Evolutionary conservation across 2,888 invertebrate genomes (phyloP), one percentile per base, ranked within the genome.

Genomic region (Proisotoma minuta): DNA sequence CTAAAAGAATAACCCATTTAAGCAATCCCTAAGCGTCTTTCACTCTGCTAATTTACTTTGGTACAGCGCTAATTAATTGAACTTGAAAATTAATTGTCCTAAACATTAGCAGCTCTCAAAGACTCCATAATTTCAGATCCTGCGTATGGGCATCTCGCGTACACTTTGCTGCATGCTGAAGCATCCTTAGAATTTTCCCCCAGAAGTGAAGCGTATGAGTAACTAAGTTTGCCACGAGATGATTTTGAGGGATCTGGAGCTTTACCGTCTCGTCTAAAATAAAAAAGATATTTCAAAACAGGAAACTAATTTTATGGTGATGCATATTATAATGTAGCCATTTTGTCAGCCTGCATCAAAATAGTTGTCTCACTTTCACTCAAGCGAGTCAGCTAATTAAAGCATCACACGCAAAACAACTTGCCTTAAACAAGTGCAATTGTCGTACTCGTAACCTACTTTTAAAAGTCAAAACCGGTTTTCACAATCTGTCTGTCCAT

Each of bases 181-280:
- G 51, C 39, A 34, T 68, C 69, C 54, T 65, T 66, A 4, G 72
- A 68, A 34, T 65, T 66, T 23, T 65, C 49, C 26, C 72, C 72
- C 12, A 72, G 61, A 22, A 70, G 50, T 18, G 68, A 63, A 47
- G 72, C 72, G 26, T 72, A 72, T 18, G 62, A 60, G 62, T 72
- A 72, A 22, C 61, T 60, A 28, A 72, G 54, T 53, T 72, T 72
- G 12, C 66, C 72, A 47, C 66, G 66, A 22, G 70, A 66, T 2
- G 68, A 60, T 52, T 69, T 70, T 23, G 52, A 52, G 10, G 70
- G 63, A 60, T 67, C 58, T 43, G 70, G 72, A 4, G 66, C 68
- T 51, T 69, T 72, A 20, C 64, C 69, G 48, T 70, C 72, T n/a
- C 69, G 70, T 29, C 72, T 72, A 50, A 18, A 63, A 50, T 26